Evolutionary conservation across 2,888 invertebrate species (phyloP).

Genomic region (Camponotus fellah): DNA sequence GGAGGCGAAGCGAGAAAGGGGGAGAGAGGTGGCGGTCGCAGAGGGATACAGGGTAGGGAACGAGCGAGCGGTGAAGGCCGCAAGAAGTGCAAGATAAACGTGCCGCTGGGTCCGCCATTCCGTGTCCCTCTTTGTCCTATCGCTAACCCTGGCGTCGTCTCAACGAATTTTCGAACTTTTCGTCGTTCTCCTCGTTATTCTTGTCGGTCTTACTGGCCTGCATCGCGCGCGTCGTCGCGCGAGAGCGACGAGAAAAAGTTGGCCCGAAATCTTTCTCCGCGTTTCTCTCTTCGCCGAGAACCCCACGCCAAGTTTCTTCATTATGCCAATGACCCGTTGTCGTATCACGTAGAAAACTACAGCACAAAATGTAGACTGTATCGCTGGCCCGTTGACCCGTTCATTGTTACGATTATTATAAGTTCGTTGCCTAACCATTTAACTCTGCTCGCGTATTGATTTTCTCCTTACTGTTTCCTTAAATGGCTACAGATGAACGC

Average conservation of each 20-base stretch:
- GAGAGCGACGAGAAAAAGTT: conserved; percentile 56
- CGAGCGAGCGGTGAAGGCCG: conserved; percentile 65
- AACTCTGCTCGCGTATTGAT: background rate
- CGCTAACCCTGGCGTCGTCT: conserved; percentile 79
- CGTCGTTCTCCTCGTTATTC: conserved; percentile 67
- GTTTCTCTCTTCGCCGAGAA: conserved; percentile 24
- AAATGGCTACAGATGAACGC: background rate
- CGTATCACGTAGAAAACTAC: conserved; percentile 68
- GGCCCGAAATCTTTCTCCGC: conserved; percentile 63
- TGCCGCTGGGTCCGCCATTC: conserved; percentile 80
- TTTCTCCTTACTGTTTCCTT: background rate
- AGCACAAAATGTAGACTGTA: conserved; percentile 41
- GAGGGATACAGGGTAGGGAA: conserved; percentile 48
- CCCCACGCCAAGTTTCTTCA: conserved; percentile 76
- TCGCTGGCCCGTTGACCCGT: conserved; percentile 53
- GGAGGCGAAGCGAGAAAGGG: background rate
- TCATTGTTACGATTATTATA: conserved; percentile 44
- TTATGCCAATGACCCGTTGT: conserved; percentile 77
- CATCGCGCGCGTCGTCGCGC: conserved; percentile 40
- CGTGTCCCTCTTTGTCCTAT: conserved; percentile 75
- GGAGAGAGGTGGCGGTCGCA: conserved; percentile 32
- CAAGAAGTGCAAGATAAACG: conserved; percentile 84
- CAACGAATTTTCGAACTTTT: conserved; percentile 82
- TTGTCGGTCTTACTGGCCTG: conserved; percentile 56
- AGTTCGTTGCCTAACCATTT: background rate